Conservation (phyloP, 2,888 invertebrate genomes). For the Caenorhabditis sp. region DNA sequence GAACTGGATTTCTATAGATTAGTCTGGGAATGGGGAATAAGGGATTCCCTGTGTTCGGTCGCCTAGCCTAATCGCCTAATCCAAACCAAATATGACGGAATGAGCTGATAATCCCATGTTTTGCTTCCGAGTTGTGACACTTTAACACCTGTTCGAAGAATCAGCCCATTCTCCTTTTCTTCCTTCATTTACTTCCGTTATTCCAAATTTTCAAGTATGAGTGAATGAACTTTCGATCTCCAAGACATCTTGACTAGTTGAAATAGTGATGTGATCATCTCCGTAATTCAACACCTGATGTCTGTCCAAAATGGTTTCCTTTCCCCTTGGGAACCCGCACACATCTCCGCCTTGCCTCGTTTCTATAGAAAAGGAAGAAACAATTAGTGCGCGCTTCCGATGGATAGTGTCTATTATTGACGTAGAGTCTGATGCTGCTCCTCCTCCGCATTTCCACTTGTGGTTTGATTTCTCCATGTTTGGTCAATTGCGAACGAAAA, state of each 20-base stretch:
- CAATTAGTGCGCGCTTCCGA: constrained; percentile 38
- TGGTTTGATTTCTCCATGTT: constrained; percentile 53
- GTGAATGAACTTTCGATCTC: background rate
- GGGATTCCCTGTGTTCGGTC: too few relatives aligned
- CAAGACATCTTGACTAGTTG: background rate
- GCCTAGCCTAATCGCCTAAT: too few relatives aligned
- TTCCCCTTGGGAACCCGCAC: too few relatives aligned
- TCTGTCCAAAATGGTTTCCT: background rate
- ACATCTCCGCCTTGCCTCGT: background rate
- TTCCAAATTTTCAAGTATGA: background rate
- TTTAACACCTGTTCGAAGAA: too few relatives aligned
- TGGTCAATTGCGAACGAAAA: too few relatives aligned
- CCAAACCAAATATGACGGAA: too few relatives aligned
- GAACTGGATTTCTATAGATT: too few relatives aligned
- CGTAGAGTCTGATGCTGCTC: constrained; percentile 9
- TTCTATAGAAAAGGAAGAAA: constrained; percentile 20
- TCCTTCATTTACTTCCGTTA: too few relatives aligned
- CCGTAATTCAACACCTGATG: constrained; percentile 1
- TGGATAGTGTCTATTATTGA: constrained; percentile 49
- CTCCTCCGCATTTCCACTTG: constrained; percentile 25
- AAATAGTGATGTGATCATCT: background rate
- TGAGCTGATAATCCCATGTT: too few relatives aligned
- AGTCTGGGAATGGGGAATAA: too few relatives aligned
- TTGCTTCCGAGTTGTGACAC: too few relatives aligned
- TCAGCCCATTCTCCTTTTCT: too few relatives aligned